These are phyloP conservation scores for Menidia menidia DNA, from an alignment of 2,797 vertebrate genomes.

Conservation along the genomic window DNA sequence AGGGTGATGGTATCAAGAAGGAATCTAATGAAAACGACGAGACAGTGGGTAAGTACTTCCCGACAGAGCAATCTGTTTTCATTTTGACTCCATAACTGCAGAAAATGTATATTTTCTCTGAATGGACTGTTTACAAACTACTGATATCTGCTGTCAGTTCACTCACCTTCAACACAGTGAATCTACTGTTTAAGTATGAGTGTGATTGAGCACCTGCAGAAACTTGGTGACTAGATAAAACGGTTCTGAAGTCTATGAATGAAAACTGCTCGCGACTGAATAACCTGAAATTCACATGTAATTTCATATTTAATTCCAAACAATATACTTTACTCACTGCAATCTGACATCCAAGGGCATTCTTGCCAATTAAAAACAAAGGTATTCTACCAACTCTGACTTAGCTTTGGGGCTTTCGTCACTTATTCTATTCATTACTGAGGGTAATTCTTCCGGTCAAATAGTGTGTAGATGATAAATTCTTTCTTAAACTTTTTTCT, in stretches of 20 bases:
- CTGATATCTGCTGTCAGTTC: not conserved
- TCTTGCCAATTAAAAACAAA: too few species aligned
- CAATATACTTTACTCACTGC: too few species aligned
- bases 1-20: not conserved
- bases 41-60: not conserved
- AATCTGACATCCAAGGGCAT: too few species aligned
- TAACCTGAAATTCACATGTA: too few species aligned
- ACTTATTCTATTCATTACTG: too few species aligned
- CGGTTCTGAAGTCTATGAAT: not conserved
- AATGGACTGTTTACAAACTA: not conserved
- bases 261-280: not conserved
- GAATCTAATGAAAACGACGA: not conserved
- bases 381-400: too few species aligned
- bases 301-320: too few species aligned
- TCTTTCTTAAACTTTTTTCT: too few species aligned
- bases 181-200: not conserved
- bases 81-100: not conserved
- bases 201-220: not conserved
- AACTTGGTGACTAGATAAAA: not conserved
- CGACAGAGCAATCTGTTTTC: not conserved
- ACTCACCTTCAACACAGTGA: too few species aligned
- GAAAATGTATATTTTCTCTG: not conserved
- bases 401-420: too few species aligned
- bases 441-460: too few species aligned
- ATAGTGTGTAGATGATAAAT: too few species aligned